Base-by-base conservation (phyloP, 2,113 vertebrate species). In the Hippotragus niger region DNA sequence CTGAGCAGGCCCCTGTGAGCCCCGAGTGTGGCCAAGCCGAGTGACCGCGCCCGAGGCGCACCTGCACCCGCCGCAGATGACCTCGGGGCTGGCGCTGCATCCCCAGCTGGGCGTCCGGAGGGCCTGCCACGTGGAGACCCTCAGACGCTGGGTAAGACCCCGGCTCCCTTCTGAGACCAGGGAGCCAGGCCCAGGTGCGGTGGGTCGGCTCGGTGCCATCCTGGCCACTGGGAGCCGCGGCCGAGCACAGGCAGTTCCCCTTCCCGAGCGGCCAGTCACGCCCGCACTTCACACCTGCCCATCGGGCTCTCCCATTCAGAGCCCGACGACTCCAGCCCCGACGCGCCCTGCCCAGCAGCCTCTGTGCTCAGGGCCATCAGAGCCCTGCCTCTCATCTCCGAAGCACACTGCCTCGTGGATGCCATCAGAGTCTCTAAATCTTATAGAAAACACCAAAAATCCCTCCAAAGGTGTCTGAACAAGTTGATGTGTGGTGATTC, bases 371-470 rank as follows among this genome's bases (percentile, higher is more conserved):
- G 14, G 25, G 87, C 47, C 0, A 14, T 33, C 21, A 81, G 45
- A 50, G 9, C 9, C 36, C 40, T 7, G 29, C 40, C 62, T 7
- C 15, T 71, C 87, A 8, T 53, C n/a, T 71, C 62, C 9, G 0
- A 53, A 25, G 33, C 47, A 40, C 62, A 0, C 47, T 5, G 23
- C 23, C 15, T 1, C 14, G 0, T 17, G 45, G 2, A 3, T 6
- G 1, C 47, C 47, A 7, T 53, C 6, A 2, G 47, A 29, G 33
- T 5, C 19, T 50, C 40, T 13, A 17, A 14, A 27, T 53, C n/a
- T 19, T 29, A 7, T 5, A 12, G 9, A 29, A 29, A 29, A 40
- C n/a, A 5, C 47, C 62, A 5, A 25, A n/a, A 52, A 16, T 14
- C 43, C 6, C 27, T 21, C 2, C 10, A 27, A 47, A 88, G 19